A percentile compares a stretch with the other conserved stretches of the same genome.
Evolutionary conservation across 2,797 vertebrate species (phyloP).

Genomic region (Diceros bicornis): DNA sequence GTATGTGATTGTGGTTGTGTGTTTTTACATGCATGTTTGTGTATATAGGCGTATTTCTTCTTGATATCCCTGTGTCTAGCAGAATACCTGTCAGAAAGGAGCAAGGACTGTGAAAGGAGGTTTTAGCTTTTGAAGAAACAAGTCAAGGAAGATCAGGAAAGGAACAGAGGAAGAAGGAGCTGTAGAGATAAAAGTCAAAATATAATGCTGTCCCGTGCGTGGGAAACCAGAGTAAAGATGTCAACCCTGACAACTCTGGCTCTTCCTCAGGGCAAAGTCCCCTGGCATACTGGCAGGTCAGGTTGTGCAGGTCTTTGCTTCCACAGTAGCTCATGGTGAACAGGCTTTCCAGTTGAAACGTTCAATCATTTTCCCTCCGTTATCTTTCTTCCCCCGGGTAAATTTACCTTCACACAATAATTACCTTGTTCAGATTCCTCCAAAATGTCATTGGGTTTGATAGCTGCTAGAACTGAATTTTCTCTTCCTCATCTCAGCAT

Average conservation of each 20-base stretch:
- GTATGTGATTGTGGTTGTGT: background rate
- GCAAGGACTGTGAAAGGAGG: background rate
- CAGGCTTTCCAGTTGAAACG: background rate
- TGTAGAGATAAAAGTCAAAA: background rate
- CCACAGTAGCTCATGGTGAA: background rate
- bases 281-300: background rate
- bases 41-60: background rate
- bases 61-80: background rate
- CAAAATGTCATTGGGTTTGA: slow-evolving; percentile 85
- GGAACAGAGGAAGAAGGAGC: background rate
- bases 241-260: background rate
- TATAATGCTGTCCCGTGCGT: background rate
- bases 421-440: slow-evolving; percentile 80
- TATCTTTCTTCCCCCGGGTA: slow-evolving; percentile 41
- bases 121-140: background rate
- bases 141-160: background rate
- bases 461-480: slow-evolving; percentile 72
- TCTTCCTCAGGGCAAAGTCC: background rate
- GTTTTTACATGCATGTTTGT: background rate
- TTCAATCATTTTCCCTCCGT: slow-evolving; percentile 8
- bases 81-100: background rate
- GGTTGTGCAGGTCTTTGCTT: background rate
- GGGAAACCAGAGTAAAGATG: background rate
- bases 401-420: slow-evolving; percentile 80
- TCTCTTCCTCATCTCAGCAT: slow-evolving; percentile 77